These are phyloP conservation scores for Drosophila tropicalis DNA, from an alignment of 1,140 invertebrate genomes.

Conservation along the genomic window DNA sequence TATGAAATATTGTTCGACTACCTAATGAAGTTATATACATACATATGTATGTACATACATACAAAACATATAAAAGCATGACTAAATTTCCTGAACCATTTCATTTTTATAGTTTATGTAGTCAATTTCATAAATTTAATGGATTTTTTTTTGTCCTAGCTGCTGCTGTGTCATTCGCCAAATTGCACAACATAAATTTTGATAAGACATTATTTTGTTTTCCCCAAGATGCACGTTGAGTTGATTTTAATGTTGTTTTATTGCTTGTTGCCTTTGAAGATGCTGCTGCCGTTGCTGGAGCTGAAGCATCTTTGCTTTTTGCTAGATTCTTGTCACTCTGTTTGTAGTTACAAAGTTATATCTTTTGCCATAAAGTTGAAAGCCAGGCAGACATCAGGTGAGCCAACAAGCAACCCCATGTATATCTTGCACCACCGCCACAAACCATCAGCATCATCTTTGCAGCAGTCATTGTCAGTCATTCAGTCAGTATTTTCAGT, in stretches of 20 bases:
- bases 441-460: conserved; percentile 4
- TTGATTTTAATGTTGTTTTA: conserved; percentile 15
- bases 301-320: neutral
- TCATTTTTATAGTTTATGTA: neutral
- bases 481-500: neutral
- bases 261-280: conserved; percentile 11
- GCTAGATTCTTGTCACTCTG: conserved; percentile 16
- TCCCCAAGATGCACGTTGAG: conserved; percentile 13
- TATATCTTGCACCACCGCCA: neutral
- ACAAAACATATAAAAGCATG: neutral
- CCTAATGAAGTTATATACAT: neutral
- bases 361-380: conserved; percentile 3
- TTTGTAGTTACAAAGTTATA: conserved; percentile 17
- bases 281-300: neutral
- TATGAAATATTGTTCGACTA: no score
- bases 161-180: neutral
- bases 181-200: conserved; percentile 6
- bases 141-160: neutral
- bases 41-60: no score
- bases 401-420: neutral
- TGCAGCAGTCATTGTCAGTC: conserved; percentile 18
- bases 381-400: conserved; percentile 10
- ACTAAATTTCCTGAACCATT: neutral
- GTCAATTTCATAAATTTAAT: neutral
- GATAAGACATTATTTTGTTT: neutral